Evolutionary conservation across 2,113 vertebrate genomes (phyloP), one percentile per base, ranked within the genome.

Genomic region (Rattus rattus): DNA sequence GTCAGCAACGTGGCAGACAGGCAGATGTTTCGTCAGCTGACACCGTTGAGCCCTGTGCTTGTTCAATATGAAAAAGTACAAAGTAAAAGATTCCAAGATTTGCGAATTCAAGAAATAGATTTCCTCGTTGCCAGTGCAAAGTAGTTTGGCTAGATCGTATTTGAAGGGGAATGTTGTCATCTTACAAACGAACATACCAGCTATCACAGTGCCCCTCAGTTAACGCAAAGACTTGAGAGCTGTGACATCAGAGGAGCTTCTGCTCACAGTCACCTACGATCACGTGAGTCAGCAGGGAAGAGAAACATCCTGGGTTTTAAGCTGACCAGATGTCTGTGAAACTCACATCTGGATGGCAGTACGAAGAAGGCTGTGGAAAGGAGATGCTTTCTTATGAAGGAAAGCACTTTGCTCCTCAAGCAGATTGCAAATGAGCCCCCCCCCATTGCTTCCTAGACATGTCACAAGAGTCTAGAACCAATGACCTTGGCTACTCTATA

Each of bases 141-240:
- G 73, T 91, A 76, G 52, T 79, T 84, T 88, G 56, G 33, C 72
- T 65, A 90, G 75, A 76, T 87, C 56, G 52, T 90, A n/a, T 75
- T n/a, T 94, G 49, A 73, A 89, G 36, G n/a, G 91, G 30, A 96
- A 36, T 92, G 87, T 76, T 92, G 87, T 43, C 92, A 86, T 92
- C 36, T 47, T 94, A 33, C 87, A 92, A 89, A 91, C 84, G 80
- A 80, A 67, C 59, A 39, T 1, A 2, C 33, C 49, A 47, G 19
- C 3, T 87, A 33, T 28, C 36, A 20, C 36, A 61, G 24, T 43
- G 49, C 76, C 24, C 67, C 43, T 54, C 52, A 28, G 49, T 13
- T 76, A 86, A 79, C 67, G 49, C 49, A 52, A 47, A 93, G 26
- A 92, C 49, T 49, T 59, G 30, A 30, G 8, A n/a, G 91, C 69